phyloP scores from a whole-genome alignment of 2,113 vertebrate species.

The Brienomyrus longianalis region DNA sequence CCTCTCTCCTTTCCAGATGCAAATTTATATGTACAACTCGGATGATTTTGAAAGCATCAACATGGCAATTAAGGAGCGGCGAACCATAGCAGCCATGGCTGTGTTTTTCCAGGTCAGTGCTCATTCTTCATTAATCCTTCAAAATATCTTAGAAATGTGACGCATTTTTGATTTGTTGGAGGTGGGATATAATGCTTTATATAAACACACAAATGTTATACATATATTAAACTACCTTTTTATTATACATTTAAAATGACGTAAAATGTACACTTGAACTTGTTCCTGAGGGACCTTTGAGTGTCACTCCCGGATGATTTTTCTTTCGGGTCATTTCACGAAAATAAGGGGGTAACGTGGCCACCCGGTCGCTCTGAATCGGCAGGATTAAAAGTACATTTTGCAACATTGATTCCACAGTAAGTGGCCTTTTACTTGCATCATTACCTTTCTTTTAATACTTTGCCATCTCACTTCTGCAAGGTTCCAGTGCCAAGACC shows the following conservation, averaged over 20 bases:
- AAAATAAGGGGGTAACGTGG: conserved; percentile 24
- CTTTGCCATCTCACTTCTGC: conserved; percentile 7
- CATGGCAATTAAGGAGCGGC: conserved; percentile 80
- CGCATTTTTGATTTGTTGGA: not conserved
- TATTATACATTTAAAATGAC: not conserved
- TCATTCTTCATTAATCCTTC: not conserved
- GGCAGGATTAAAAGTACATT: conserved; percentile 44
- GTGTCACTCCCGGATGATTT: not conserved
- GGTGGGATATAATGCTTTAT: not conserved
- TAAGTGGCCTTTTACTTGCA: conserved; percentile 44
- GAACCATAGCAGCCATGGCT: conserved; percentile 82
- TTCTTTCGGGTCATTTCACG: conserved; percentile 9
- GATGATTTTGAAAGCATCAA: conserved; percentile 92
- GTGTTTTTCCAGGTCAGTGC: conserved; percentile 88
- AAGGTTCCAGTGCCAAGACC: not conserved
- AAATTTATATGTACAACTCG: conserved; percentile 96
- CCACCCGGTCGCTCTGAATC: conserved; percentile 32
- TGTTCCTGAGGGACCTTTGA: conserved; percentile 14
- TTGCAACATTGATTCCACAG: conserved; percentile 38
- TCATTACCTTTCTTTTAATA: conserved; percentile 44
- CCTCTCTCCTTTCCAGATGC: conserved; percentile 73
- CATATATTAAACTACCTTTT: not conserved
- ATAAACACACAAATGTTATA: not conserved
- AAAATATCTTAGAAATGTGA: not conserved
- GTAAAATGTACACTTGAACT: not conserved